Evolutionary conservation across 2,888 invertebrate genomes (phyloP), one percentile per base, ranked within the genome.

Genomic region (Mimas tiliae): DNA sequence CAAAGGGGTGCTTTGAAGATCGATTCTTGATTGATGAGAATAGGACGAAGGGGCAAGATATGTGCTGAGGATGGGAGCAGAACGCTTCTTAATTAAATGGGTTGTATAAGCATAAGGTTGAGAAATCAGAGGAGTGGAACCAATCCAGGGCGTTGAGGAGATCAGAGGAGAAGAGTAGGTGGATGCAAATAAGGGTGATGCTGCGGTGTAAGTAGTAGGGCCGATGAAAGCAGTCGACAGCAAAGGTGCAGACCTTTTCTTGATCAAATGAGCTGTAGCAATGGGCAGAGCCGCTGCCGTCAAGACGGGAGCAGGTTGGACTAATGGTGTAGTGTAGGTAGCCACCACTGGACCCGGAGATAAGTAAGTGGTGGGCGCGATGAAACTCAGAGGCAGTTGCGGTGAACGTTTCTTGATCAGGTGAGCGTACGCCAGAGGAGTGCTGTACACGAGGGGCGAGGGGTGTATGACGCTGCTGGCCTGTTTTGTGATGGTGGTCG

Each of bases 391-490:
- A 12, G 52, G 68, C 64, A 73, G 11, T 8, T 70, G 67, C 0
- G 74, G 72, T 34, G 77, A 76, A 9, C 78, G 76, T 63, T 78
- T 80, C 76, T 80, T 77, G 75, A 90, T 86, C 71, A 82, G 82
- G 72, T 89, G 88, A 19, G 80, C 69, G 76, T 82, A 87, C 27
- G 75, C 74, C 68, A 83, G 70, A 1, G 86, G 86, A 9, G 84
- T 67, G 45, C 82, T 78, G 77, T 87, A 88, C 67, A 81, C 48
- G 52, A 84, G 65, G n/a, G 90, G 89, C 63, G 89, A 86, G 0
- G 91, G 91, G 65, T 91, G 90, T 67, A 92, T 81, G 82, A 92
- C 86, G 73, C 89, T 91, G 85, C 87, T 90, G 83, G 87, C 88
- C 80, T 86, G 85, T 72, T 85, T 81, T 42, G 86, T 78, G 77